Percentiles rank a stretch among this genome's conserved stretches.
These are phyloP conservation scores for Petaurus breviceps DNA, from an alignment of 2,113 vertebrate species.

Conservation along the genomic window DNA sequence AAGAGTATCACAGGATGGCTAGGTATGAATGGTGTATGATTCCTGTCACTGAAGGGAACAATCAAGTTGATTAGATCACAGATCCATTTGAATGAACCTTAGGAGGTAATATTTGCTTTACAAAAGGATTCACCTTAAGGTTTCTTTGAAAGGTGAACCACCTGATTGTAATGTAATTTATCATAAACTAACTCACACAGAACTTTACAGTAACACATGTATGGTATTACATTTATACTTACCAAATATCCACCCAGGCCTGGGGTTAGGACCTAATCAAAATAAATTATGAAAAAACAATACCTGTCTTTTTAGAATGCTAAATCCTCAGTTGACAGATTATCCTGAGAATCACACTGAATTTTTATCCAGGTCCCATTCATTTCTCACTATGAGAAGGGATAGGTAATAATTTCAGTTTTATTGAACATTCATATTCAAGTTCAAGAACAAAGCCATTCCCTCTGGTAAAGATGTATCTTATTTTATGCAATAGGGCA, in stretches of 20 bases:
- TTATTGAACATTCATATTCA: neutral
- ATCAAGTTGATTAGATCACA: neutral
- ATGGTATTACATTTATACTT: neutral
- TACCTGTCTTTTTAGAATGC: slow-evolving; percentile 9
- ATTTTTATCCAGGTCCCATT: neutral
- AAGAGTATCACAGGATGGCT: neutral
- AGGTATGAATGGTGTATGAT: neutral
- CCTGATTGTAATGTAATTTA: neutral
- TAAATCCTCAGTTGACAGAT: neutral
- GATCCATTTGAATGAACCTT: neutral
- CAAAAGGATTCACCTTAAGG: neutral
- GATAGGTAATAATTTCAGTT: neutral
- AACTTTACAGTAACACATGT: neutral
- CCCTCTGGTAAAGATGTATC: neutral
- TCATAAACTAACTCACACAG: neutral
- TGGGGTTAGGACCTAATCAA: neutral
- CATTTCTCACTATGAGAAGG: neutral
- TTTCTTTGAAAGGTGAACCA: neutral
- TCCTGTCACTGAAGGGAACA: neutral
- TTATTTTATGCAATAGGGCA: neutral
- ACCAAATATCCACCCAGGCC: neutral
- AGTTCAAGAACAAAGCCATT: neutral
- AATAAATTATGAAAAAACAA: neutral
- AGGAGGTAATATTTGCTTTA: neutral
- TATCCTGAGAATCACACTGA: neutral